Percentiles rank a stretch among this genome's conserved stretches.
Conservation (phyloP, 2,888 invertebrate species). For the Embidobia sp. region DNA sequence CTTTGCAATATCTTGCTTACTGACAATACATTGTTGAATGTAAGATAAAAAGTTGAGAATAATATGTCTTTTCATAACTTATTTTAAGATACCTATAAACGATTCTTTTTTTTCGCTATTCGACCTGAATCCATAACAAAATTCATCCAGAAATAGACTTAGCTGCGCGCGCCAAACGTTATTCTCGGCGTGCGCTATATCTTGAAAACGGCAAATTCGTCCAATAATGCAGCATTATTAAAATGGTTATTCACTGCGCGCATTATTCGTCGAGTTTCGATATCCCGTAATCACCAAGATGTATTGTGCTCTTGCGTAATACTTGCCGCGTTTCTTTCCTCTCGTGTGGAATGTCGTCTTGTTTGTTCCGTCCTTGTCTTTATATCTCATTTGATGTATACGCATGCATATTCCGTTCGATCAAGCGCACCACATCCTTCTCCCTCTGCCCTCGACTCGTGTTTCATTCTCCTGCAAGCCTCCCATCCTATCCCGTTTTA, state of each 20-base stretch:
- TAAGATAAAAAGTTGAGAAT: too few species aligned
- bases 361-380: slow-evolving; percentile 52
- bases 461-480: slow-evolving; percentile 58
- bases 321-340: slow-evolving; percentile 58
- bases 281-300: slow-evolving; percentile 78
- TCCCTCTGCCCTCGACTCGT: slow-evolving; percentile 51
- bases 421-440: slow-evolving; percentile 54
- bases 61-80: not conserved
- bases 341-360: slow-evolving; percentile 46
- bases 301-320: slow-evolving; percentile 72
- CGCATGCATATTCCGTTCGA: slow-evolving; percentile 61
- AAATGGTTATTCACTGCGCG: slow-evolving; percentile 54
- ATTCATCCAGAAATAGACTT: slow-evolving; percentile 36
- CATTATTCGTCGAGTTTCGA: slow-evolving; percentile 67
- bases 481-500: slow-evolving; percentile 56
- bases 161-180: slow-evolving; percentile 40
- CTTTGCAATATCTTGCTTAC: too few species aligned
- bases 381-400: slow-evolving; percentile 59
- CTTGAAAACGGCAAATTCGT: slow-evolving; percentile 48
- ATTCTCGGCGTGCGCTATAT: slow-evolving; percentile 21
- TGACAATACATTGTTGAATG: not conserved
- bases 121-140: slow-evolving; percentile 31
- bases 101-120: slow-evolving; percentile 4
- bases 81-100: not conserved
- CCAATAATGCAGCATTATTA: slow-evolving; percentile 62